Evolutionary conservation across 2,113 vertebrate species (phyloP).

Genomic region (Smithornis capensis): DNA sequence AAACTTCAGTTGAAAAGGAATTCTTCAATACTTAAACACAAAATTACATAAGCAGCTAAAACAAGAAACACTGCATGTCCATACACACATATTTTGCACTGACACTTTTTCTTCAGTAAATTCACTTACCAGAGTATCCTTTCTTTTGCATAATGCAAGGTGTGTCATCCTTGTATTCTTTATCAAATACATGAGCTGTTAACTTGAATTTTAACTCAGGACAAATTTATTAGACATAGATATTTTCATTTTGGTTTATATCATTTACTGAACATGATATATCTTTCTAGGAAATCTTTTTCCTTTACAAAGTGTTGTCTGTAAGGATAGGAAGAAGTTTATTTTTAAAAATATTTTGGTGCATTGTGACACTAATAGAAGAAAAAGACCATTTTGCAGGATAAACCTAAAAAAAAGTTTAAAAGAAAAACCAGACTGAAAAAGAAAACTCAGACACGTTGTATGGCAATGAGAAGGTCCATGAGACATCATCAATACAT

Average conservation of each 20-base stretch:
- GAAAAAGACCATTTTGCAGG: background rate
- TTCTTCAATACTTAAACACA: background rate
- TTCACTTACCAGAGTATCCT: background rate
- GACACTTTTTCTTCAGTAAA: background rate
- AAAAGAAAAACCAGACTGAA: background rate
- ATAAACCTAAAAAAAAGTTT: background rate
- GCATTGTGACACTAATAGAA: background rate
- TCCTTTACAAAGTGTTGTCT: background rate
- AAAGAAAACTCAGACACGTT: background rate
- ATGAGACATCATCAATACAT: background rate
- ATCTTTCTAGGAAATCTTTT: background rate
- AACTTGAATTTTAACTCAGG: background rate
- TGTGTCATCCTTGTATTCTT: background rate
- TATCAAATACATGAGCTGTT: background rate
- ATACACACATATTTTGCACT: conserved; percentile 2
- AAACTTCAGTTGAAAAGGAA: conserved; percentile 1
- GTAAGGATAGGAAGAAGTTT: background rate
- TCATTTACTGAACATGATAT: background rate
- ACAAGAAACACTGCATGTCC: background rate
- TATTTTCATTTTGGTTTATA: background rate
- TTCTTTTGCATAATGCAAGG: background rate
- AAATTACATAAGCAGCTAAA: background rate
- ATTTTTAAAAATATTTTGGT: background rate
- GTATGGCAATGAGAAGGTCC: background rate
- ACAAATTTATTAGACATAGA: background rate